These are phyloP conservation scores for Tribolium freemani DNA, from an alignment of 2,888 invertebrate species.

Conservation along the genomic window DNA sequence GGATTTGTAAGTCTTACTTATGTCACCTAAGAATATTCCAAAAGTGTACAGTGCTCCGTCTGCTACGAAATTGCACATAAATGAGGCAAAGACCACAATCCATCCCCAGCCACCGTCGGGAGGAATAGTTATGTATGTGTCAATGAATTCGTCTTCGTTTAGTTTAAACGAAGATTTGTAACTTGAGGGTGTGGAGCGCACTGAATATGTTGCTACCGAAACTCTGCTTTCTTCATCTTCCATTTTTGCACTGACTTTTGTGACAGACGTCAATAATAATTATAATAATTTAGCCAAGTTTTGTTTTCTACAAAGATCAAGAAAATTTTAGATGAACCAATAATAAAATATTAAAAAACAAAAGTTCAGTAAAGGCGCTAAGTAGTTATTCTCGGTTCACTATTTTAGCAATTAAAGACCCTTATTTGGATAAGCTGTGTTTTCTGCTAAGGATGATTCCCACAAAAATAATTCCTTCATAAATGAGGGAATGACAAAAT, in stretches of 20 bases:
- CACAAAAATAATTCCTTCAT: no score
- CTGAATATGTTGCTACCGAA: not conserved
- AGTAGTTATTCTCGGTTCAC: no score
- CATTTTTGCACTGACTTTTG: not conserved
- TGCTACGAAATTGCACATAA: conserved; percentile 72
- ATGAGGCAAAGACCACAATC: conserved; percentile 72
- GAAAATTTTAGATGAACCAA: no score
- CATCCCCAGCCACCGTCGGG: conserved; percentile 77
- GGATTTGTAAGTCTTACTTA: conserved; percentile 54
- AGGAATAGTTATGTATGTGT: conserved; percentile 57
- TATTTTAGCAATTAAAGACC: no score
- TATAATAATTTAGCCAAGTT: no score
- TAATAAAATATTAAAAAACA: no score
- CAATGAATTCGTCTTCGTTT: conserved; percentile 15
- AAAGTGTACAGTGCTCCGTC: conserved; percentile 75
- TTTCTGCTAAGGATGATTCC: no score
- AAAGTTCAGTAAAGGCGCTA: no score
- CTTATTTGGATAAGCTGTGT: no score
- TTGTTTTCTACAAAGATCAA: no score
- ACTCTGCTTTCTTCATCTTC: not conserved
- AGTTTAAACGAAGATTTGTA: not conserved
- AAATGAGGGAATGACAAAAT: no score
- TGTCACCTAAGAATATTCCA: conserved; percentile 70
- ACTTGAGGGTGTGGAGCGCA: not conserved
- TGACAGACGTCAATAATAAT: not conserved